These are phyloP conservation scores for Papilio elwesi DNA, from an alignment of 2,888 invertebrate species.

Conservation along the genomic window DNA sequence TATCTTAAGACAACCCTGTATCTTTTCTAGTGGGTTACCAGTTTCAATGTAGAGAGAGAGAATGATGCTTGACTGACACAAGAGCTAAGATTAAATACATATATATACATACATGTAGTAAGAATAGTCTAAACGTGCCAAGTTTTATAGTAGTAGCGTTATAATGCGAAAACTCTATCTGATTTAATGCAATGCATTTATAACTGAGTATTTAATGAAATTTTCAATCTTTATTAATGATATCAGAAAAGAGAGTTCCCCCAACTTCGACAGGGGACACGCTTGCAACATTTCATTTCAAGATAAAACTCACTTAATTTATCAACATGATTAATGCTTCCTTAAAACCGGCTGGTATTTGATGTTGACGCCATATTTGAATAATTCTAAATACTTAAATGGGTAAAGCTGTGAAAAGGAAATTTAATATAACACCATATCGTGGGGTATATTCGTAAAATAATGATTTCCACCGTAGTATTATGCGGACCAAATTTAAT, in stretches of 20 bases:
- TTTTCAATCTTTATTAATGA: constrained; percentile 31
- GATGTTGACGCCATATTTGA: constrained; percentile 24
- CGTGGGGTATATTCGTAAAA: background rate
- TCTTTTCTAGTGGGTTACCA: too few relatives aligned
- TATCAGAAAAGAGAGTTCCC: constrained; percentile 25
- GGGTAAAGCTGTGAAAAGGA: background rate
- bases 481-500: background rate
- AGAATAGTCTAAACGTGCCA: too few relatives aligned
- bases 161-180: constrained; percentile 32
- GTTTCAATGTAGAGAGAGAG: too few relatives aligned
- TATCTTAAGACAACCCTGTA: too few relatives aligned
- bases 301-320: constrained; percentile 37
- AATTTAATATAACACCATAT: constrained; percentile 4
- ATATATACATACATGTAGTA: too few relatives aligned
- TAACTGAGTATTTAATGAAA: constrained; percentile 20
- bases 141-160: background rate
- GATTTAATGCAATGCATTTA: constrained; percentile 16
- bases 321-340: constrained; percentile 34
- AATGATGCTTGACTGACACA: too few relatives aligned
- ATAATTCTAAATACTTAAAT: constrained; percentile 17
- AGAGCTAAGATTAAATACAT: too few relatives aligned
- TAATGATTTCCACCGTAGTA: background rate
- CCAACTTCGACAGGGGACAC: constrained; percentile 34
- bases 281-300: constrained; percentile 35
- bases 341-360: constrained; percentile 29